These are phyloP conservation scores for Neoarius graeffei DNA, from an alignment of 2,113 vertebrate species.

Conservation along the genomic window DNA sequence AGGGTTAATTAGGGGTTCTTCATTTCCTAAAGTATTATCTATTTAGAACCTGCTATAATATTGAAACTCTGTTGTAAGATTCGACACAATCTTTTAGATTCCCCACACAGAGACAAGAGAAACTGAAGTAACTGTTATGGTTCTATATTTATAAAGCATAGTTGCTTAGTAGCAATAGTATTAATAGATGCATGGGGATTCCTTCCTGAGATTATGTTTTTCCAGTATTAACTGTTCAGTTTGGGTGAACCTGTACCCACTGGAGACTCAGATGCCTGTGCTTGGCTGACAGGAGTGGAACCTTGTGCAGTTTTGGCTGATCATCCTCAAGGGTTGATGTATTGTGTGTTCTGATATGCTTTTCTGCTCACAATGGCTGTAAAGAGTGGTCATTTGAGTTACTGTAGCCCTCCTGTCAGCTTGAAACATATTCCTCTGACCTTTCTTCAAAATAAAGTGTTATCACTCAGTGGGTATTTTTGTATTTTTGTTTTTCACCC, in stretches of 20 bases:
- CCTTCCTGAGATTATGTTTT: not conserved
- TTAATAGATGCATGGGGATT: not conserved
- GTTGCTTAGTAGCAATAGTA: too few relatives aligned
- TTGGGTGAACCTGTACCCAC: not conserved
- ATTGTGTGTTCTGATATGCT: not conserved
- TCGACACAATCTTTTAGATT: not conserved
- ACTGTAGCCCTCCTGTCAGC: not conserved
- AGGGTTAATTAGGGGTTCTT: not conserved
- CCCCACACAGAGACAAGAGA: not conserved
- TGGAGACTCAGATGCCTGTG: not conserved
- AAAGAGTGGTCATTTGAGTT: not conserved
- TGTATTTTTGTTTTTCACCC: too few relatives aligned
- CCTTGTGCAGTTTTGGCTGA: not conserved
- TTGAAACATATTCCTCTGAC: not conserved
- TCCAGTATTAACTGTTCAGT: not conserved
- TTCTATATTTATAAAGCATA: not conserved
- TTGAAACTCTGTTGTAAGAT: not conserved
- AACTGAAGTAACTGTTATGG: not conserved
- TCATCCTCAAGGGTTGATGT: not conserved
- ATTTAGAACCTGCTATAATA: not conserved
- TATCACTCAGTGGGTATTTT: not conserved
- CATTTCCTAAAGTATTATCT: not conserved
- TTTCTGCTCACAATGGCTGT: not conserved
- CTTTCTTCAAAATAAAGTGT: not conserved
- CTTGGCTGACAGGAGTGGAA: not conserved